Evolutionary conservation across 30 jellyfish, hydroid and myxozoan genomes (phyloP).

Genomic region (Hydractinia echinata): DNA sequence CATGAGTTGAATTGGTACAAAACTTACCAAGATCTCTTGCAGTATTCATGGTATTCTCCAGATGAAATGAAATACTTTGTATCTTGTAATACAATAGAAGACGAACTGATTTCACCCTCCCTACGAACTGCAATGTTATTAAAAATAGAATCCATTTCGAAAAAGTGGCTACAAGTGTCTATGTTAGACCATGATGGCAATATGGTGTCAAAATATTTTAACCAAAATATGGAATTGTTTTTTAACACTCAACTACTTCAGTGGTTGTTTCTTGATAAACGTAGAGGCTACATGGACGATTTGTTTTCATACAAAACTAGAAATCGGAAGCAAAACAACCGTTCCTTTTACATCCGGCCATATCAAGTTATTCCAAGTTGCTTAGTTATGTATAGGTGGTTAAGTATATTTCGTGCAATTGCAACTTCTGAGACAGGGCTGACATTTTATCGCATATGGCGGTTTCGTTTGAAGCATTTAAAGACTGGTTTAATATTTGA

Average conservation of each 20-base stretch:
- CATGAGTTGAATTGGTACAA: constrained; percentile 65
- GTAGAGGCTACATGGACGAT: constrained; percentile 85
- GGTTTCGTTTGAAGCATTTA: constrained; percentile 77
- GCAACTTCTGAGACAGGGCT: constrained; percentile 94
- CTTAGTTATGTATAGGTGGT: constrained; percentile 87
- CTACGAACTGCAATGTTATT: constrained; percentile 72
- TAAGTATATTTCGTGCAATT: constrained; percentile 67
- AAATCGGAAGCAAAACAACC: constrained; percentile 41
- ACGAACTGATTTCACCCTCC: constrained; percentile 59
- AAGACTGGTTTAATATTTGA: constrained; percentile 93
- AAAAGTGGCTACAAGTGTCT: constrained; percentile 82
- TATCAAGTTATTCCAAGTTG: constrained; percentile 99
- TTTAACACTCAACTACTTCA: constrained; percentile 56
- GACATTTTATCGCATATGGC: constrained; percentile 94
- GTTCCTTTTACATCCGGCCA: constrained; percentile 73
- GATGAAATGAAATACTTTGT: constrained; percentile 96
- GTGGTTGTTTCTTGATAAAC: constrained; percentile 88
- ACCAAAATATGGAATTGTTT: constrained; percentile 84
- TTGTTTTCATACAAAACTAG: constrained; percentile 47
- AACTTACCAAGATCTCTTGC: constrained; percentile 59
- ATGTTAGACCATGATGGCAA: constrained; percentile 74
- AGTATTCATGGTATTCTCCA: constrained; percentile 80
- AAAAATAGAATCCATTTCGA: constrained; percentile 49
- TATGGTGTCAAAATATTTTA: constrained; percentile 32
- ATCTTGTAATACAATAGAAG: constrained; percentile 77